Conservation (phyloP, 2,888 invertebrate species). For the Carcina quercana region DNA sequence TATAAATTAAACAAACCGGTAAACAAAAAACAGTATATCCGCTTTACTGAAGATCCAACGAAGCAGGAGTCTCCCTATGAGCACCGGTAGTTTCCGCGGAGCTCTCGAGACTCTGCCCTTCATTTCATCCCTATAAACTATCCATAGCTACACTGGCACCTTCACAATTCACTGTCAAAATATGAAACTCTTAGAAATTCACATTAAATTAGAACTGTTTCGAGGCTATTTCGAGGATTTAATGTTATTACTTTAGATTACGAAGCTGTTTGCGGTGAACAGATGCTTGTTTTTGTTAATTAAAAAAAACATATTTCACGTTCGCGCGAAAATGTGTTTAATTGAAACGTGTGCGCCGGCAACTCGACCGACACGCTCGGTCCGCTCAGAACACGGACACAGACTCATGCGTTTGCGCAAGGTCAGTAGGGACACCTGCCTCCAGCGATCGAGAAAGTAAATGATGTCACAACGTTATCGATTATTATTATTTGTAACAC, state of each 20-base stretch:
- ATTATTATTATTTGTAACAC: background rate
- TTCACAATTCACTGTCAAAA: too few species aligned
- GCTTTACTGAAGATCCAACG: slow-evolving; percentile 79
- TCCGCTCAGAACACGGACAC: slow-evolving; percentile 12
- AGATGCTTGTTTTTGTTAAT: background rate
- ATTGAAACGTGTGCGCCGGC: slow-evolving; percentile 18
- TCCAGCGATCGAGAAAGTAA: slow-evolving; percentile 42
- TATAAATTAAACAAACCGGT: slow-evolving; percentile 68
- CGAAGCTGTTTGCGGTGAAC: too few species aligned
- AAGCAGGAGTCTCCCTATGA: slow-evolving; percentile 71
- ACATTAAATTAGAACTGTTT: too few species aligned
- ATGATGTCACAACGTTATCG: slow-evolving; percentile 14
- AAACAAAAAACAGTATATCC: slow-evolving; percentile 75
- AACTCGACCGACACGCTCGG: slow-evolving; percentile 14
- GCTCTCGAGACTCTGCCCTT: slow-evolving; percentile 40
- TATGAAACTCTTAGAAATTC: too few species aligned
- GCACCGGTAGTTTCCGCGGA: slow-evolving; percentile 48
- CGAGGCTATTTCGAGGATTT: too few species aligned
- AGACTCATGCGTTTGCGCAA: slow-evolving; percentile 50
- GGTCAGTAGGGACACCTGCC: slow-evolving; percentile 39
- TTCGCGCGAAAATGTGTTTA: slow-evolving; percentile 28
- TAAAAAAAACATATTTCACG: slow-evolving; percentile 14
- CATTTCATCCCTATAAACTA: slow-evolving; percentile 42
- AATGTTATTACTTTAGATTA: too few species aligned
- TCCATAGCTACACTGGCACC: too few species aligned